These are phyloP conservation scores for Cotesia congregata DNA, from an alignment of 2,888 invertebrate genomes.

Conservation along the genomic window DNA sequence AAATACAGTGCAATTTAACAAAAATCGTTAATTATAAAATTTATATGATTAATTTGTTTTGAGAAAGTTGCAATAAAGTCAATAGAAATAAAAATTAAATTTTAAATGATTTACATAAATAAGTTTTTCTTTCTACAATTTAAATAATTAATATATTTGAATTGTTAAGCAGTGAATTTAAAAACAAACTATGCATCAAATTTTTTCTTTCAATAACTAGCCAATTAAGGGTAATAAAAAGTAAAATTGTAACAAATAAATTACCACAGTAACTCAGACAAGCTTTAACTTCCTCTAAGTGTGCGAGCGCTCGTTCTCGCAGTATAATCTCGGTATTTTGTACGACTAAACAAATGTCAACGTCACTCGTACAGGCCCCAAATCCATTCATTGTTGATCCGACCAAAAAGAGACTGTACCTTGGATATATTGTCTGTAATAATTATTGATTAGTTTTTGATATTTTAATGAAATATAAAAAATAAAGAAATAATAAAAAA, in stretches of 20 bases:
- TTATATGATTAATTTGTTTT: no score
- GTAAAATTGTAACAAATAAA: conserved; percentile 26
- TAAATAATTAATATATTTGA: no score
- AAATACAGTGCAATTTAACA: no score
- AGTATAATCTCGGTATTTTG: conserved; percentile 81
- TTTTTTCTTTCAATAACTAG: no score
- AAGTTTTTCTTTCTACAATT: no score
- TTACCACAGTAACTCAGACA: conserved; percentile 74
- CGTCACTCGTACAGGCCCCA: conserved; percentile 91
- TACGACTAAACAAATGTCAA: conserved; percentile 95
- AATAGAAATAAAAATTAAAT: not conserved
- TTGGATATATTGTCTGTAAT: conserved; percentile 77
- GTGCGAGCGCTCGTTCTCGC: conserved; percentile 79
- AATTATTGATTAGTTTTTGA: conserved; percentile 46
- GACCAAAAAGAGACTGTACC: conserved; percentile 91
- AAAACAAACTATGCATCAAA: no score
- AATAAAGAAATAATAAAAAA: conserved; percentile 8
- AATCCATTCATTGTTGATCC: conserved; percentile 99
- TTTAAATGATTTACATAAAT: not conserved
- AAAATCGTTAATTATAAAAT: no score
- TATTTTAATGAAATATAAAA: not conserved
- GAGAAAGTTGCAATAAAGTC: no score
- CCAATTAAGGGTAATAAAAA: no score
- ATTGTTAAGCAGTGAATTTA: no score
- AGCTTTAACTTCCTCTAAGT: conserved; percentile 74